phyloP scores from a whole-genome alignment of 2,113 vertebrate species.

The Clarias gariepinus region DNA sequence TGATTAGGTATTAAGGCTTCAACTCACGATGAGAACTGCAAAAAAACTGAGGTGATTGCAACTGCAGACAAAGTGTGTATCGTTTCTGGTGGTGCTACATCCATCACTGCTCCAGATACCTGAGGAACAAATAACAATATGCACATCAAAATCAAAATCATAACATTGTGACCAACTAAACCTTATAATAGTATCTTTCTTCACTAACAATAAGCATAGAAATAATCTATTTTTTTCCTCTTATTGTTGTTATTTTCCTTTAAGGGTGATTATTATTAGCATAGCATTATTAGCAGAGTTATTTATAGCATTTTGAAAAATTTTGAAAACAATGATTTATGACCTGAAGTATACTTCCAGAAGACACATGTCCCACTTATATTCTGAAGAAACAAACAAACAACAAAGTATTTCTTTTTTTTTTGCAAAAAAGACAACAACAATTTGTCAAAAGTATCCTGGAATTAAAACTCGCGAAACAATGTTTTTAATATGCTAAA shows the following conservation, averaged over 20 bases:
- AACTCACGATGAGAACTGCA: slow-evolving; percentile 83
- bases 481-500: not conserved
- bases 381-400: slow-evolving; percentile 56
- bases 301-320: not conserved
- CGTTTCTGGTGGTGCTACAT: slow-evolving; percentile 56
- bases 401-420: not conserved
- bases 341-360: slow-evolving; percentile 61
- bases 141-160: not conserved
- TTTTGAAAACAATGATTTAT: not conserved
- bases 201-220: not conserved
- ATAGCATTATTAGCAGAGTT: too few relatives aligned
- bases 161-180: not conserved
- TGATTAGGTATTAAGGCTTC: not conserved
- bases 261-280: not conserved
- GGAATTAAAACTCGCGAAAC: not conserved
- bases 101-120: slow-evolving; percentile 74
- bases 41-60: slow-evolving; percentile 88
- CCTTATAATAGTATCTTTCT: not conserved
- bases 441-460: not conserved
- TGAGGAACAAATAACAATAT: slow-evolving; percentile 21
- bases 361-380: slow-evolving; percentile 63
- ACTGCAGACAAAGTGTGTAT: slow-evolving; percentile 67
- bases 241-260: not conserved
- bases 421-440: not conserved
- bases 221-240: not conserved